phyloP scores from a whole-genome alignment of 2,888 invertebrate species.

The Pollenia amentaria region DNA sequence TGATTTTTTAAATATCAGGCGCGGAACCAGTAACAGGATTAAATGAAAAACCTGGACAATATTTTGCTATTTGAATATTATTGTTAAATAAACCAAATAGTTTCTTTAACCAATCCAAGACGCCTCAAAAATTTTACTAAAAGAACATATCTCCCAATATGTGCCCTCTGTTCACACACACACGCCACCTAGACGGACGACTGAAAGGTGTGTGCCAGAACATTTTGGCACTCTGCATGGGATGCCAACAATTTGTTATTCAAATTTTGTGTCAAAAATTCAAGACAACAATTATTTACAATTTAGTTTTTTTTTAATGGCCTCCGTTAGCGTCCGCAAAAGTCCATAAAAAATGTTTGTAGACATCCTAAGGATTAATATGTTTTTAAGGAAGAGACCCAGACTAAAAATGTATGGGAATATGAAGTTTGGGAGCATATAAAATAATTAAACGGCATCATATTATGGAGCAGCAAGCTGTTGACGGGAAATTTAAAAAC shows the following conservation, averaged over 20 bases:
- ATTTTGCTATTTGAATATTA: no score
- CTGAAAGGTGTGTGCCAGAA: no score
- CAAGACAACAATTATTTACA: slow-evolving; percentile 35
- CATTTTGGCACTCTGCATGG: not conserved
- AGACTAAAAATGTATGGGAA: slow-evolving; percentile 31
- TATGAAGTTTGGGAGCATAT: not conserved
- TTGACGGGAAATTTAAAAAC: not conserved
- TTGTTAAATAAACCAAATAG: no score
- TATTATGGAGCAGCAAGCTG: not conserved
- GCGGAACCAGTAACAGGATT: not conserved
- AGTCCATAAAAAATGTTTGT: slow-evolving; percentile 67
- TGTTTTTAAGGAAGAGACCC: slow-evolving; percentile 34
- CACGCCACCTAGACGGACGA: not conserved
- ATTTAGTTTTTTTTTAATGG: slow-evolving; percentile 38
- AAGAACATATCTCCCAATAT: not conserved
- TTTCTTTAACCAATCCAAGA: no score
- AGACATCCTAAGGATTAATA: slow-evolving; percentile 63
- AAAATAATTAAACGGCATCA: slow-evolving; percentile 15
- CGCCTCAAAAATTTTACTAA: no score
- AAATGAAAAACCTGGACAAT: no score
- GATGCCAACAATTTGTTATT: slow-evolving; percentile 62
- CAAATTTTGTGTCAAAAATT: not conserved
- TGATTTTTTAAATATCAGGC: not conserved
- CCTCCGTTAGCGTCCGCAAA: slow-evolving; percentile 55
- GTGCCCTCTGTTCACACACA: not conserved